Evolutionary conservation across 2,888 invertebrate species (phyloP).

Genomic region (Drosophila demipolita): DNA sequence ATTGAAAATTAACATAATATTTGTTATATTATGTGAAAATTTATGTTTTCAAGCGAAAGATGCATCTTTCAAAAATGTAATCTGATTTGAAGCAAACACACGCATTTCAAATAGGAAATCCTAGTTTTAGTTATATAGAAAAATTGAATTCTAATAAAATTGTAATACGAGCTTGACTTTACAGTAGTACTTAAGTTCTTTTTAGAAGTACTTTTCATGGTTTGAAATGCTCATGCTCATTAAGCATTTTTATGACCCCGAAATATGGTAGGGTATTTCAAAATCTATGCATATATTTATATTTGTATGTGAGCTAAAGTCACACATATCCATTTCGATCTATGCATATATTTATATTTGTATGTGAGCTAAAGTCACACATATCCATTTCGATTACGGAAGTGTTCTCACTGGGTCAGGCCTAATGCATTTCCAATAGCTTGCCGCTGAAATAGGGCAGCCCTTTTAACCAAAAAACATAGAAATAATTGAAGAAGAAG

Average conservation of each 20-base stretch:
- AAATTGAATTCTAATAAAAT: not conserved
- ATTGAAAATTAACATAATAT: not conserved
- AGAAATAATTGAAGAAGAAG: not conserved
- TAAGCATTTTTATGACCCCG: not conserved
- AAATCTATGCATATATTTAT: not conserved
- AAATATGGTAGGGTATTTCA: not conserved
- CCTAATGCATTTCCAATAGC: conserved; percentile 21
- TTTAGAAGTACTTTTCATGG: not conserved
- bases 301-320: not conserved
- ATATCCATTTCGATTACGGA: conserved; percentile 1
- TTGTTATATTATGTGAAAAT: not conserved
- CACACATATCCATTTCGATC: not conserved
- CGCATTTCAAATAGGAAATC: no score
- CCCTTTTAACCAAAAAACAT: not conserved
- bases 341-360: not conserved
- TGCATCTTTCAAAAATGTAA: not conserved
- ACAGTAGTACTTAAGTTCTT: not conserved
- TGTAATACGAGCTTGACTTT: not conserved
- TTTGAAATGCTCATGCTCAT: not conserved
- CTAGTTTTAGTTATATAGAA: no score
- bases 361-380: not conserved
- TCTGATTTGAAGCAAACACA: no score
- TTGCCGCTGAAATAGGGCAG: not conserved
- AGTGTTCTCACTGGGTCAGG: not conserved
- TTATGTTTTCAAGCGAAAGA: not conserved